phyloP scores from a whole-genome alignment of 1,140 invertebrate genomes.

The Lerema accius region DNA sequence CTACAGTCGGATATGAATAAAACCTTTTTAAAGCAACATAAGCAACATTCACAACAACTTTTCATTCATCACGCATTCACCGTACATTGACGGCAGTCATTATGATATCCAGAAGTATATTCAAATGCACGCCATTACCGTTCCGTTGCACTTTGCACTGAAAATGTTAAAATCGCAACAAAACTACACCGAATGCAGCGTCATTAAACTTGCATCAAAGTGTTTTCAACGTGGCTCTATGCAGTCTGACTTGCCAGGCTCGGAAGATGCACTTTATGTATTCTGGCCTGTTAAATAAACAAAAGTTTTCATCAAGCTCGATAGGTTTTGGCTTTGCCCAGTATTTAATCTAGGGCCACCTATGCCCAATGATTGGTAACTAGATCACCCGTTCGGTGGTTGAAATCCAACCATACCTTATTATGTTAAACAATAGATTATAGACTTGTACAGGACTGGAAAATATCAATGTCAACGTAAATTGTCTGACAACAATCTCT shows the following conservation, averaged over 20 bases:
- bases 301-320: not conserved
- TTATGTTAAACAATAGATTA: too few relatives aligned
- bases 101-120: slow-evolving; percentile 27
- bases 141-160: slow-evolving; percentile 26
- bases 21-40: not conserved
- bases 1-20: slow-evolving; percentile 1
- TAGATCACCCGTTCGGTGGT: too few relatives aligned
- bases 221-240: slow-evolving; percentile 33
- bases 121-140: slow-evolving; percentile 27
- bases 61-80: slow-evolving; percentile 14
- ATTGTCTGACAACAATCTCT: too few relatives aligned
- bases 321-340: not conserved
- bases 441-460: too few relatives aligned
- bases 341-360: too few relatives aligned
- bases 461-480: too few relatives aligned
- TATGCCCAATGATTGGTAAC: too few relatives aligned
- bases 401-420: too few relatives aligned
- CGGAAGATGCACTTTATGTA: not conserved
- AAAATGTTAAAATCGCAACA: slow-evolving; percentile 11
- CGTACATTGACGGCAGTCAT: slow-evolving; percentile 7
- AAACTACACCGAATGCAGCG: slow-evolving; percentile 17
- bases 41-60: slow-evolving; percentile 6
- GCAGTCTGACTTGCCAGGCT: not conserved
- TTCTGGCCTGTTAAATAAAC: not conserved
- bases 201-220: slow-evolving; percentile 40